Conservation (phyloP, 2,113 vertebrate genomes). For the human region GRCh38 chr2:218001501-218002000, state of each 20-base stretch:
- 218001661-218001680: background rate
- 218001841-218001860: background rate
- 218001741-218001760: background rate
- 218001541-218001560: background rate
- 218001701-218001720: background rate
- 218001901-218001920: conserved; percentile 55
- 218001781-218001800: background rate
- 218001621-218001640: too few species aligned
- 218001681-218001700: background rate
- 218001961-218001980: conserved; percentile 71
- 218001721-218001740: background rate
- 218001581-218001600: background rate
- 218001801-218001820: background rate
- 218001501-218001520: background rate
- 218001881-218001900: background rate
- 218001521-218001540: background rate
- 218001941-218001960: conserved; percentile 53
- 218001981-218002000: conserved; percentile 47
- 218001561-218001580: background rate
- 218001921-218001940: background rate
- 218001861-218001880: conserved; percentile 68
- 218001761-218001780: background rate
- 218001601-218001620: background rate
- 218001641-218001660: background rate
- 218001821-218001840: background rate